These are phyloP conservation scores for Okapia johnstoni DNA, from an alignment of 2,113 vertebrate genomes.

Conservation along the genomic window DNA sequence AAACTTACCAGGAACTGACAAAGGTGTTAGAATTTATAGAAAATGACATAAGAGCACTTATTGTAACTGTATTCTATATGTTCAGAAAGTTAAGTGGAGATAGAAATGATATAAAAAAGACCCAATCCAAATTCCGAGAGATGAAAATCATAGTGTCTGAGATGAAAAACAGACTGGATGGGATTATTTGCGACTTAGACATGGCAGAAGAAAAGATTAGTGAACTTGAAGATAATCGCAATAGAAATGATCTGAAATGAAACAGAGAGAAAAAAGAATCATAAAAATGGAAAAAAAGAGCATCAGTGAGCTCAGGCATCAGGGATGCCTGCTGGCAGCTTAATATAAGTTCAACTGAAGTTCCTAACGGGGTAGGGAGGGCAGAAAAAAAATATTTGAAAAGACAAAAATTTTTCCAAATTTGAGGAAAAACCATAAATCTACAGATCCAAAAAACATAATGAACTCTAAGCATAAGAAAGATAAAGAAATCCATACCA, in stretches of 20 bases:
- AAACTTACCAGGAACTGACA: background rate
- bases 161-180: background rate
- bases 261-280: background rate
- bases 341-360: background rate
- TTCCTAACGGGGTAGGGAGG: background rate
- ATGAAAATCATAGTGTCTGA: background rate
- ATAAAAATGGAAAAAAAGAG: background rate
- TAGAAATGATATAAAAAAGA: background rate
- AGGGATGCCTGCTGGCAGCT: background rate
- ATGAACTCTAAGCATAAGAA: background rate
- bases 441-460: background rate
- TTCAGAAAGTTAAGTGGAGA: background rate
- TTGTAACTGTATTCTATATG: background rate
- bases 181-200: background rate
- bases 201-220: background rate
- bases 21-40: background rate
- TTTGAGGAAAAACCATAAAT: background rate
- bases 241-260: background rate
- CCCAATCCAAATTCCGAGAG: background rate
- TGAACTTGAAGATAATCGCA: background rate
- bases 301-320: background rate
- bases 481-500: background rate
- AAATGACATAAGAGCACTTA: background rate
- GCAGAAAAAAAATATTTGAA: background rate
- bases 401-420: background rate